Evolutionary conservation across 30 jellyfish, hydroid and myxozoan species (phyloP).

Genomic region (Aurelia coerulea): DNA sequence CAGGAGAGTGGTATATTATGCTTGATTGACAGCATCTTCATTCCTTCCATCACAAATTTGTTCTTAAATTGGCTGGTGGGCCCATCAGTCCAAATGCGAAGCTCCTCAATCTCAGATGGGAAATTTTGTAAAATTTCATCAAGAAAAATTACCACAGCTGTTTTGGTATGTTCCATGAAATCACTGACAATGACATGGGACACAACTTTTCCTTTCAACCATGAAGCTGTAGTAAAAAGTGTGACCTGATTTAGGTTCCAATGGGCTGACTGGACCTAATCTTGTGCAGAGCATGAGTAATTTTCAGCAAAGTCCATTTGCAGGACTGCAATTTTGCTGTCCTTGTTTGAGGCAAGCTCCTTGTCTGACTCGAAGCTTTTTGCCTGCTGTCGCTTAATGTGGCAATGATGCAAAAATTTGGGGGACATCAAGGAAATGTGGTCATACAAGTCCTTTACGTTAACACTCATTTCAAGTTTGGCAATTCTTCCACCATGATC

Average conservation of each 20-base stretch:
- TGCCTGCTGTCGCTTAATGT: constrained; percentile 55
- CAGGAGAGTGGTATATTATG: constrained; percentile 9
- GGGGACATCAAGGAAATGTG: constrained; percentile 24
- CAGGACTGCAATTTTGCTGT: constrained; percentile 35
- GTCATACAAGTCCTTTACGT: constrained; percentile 17
- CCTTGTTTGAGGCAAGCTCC: constrained; percentile 11
- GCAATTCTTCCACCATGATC: constrained; percentile 22
- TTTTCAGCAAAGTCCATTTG: constrained; percentile 67
- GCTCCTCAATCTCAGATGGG: constrained; percentile 25
- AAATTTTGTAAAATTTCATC: constrained; percentile 13
- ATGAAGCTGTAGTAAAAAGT: constrained; percentile 21
- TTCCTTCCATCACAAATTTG: constrained; percentile 37
- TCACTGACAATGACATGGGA: constrained; percentile 16
- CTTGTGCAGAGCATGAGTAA: constrained; percentile 42
- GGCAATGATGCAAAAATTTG: constrained; percentile 34
- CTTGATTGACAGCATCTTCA: constrained; percentile 5
- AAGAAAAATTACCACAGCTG: constrained; percentile 36
- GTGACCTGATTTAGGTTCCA: constrained; percentile 65
- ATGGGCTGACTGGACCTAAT: constrained; percentile 67
- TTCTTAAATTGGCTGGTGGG: constrained; percentile 74
- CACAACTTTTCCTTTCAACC: constrained; percentile 8
- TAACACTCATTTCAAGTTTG: background rate
- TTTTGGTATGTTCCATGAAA: constrained; percentile 19
- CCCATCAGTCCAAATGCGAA: constrained; percentile 61
- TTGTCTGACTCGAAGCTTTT: constrained; percentile 30